Percentiles rank a stretch among this genome's conserved stretches.
Conservation (phyloP, 1,140 invertebrate species). For the Drosophila bocqueti region DNA sequence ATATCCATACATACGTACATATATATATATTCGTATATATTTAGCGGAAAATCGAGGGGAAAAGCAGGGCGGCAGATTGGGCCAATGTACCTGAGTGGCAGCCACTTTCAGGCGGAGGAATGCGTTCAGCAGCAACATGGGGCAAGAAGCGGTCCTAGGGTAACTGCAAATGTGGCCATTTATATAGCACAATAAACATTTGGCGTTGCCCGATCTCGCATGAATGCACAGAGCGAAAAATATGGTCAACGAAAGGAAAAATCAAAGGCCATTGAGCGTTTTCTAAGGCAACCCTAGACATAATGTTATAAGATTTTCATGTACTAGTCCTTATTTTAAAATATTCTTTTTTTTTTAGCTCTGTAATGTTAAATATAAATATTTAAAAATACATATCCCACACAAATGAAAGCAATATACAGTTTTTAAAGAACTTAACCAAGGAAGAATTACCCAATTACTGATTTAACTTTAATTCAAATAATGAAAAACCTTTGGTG, state of each 20-base stretch:
- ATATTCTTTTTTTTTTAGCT: neutral
- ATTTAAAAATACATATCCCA: neutral
- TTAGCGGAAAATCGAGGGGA: slow-evolving; percentile 27
- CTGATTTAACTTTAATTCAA: no score
- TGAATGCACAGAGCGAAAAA: slow-evolving; percentile 52
- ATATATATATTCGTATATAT: slow-evolving; percentile 15
- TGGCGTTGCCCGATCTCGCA: slow-evolving; percentile 69
- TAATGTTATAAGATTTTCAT: neutral
- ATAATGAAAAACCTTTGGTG: no score
- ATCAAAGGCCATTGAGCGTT: neutral
- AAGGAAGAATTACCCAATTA: neutral
- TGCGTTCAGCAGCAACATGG: slow-evolving; percentile 63
- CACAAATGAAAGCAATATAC: neutral
- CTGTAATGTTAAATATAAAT: neutral
- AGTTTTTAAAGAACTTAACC: neutral
- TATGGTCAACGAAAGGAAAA: neutral
- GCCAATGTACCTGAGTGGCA: slow-evolving; percentile 83
- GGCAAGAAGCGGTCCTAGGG: slow-evolving; percentile 63
- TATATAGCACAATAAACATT: slow-evolving; percentile 83
- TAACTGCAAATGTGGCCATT: slow-evolving; percentile 82
- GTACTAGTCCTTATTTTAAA: neutral
- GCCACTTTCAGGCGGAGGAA: slow-evolving; percentile 79
- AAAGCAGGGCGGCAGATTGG: slow-evolving; percentile 75
- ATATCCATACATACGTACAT: slow-evolving; percentile 8
- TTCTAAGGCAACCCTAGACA: neutral